Conservation (phyloP, 2,888 invertebrate species). For the Rhopalosiphum nymphaeae region DNA sequence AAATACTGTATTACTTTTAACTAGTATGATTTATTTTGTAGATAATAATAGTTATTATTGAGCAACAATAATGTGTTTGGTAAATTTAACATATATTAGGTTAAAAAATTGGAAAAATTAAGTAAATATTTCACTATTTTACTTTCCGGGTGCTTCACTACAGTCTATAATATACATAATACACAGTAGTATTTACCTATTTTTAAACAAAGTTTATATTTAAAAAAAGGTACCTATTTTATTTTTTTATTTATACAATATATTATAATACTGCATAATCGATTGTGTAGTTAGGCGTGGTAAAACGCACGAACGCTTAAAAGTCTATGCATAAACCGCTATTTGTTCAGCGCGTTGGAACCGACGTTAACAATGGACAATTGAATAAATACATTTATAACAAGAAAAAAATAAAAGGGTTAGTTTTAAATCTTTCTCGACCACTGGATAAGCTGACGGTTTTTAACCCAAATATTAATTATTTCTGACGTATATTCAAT, state of each 20-base stretch:
- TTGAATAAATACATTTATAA: constrained; percentile 38
- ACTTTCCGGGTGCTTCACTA: neutral
- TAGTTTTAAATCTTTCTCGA: constrained; percentile 43
- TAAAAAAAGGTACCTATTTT: neutral
- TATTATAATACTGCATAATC: neutral
- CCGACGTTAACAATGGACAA: constrained; percentile 19
- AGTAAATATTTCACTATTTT: neutral
- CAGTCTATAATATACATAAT: neutral
- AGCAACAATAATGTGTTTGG: no score
- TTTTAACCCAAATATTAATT: constrained; percentile 40
- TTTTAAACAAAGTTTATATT: neutral
- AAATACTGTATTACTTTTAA: no score
- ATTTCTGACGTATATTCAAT: constrained; percentile 34
- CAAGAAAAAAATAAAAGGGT: constrained; percentile 48
- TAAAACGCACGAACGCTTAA: neutral
- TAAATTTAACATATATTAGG: no score
- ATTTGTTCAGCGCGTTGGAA: constrained; percentile 34
- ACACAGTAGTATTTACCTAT: neutral
- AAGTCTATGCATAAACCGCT: neutral
- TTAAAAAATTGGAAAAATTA: neutral
- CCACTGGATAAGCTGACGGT: constrained; percentile 27
- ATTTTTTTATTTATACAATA: neutral
- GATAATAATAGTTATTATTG: no score
- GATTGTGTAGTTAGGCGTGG: neutral
- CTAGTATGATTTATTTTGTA: no score